Base-by-base conservation (phyloP, 2,888 invertebrate genomes). In the Drosophila tripunctata region DNA sequence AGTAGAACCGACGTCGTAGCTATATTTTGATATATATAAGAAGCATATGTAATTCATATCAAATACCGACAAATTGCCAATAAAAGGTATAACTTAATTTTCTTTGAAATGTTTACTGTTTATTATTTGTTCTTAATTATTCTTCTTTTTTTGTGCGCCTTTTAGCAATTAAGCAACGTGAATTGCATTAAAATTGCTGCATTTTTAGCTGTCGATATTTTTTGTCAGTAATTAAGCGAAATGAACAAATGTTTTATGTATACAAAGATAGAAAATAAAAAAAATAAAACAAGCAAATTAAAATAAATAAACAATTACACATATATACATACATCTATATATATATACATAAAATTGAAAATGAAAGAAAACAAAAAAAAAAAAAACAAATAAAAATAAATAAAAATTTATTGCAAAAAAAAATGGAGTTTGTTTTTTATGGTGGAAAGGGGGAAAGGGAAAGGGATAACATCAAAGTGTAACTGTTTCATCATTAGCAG, bases 151-250 rank as follows among this genome's bases (percentile, higher is more conserved):
- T 55, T 36, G n/a, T 54, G 33, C 52, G 44, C 44, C 41, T 65
- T 41, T 30, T 41, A 62, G 48, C 65, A 41, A 41, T 58, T 65
- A 60, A 58, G 58, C 55, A 33, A 55, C 54, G 50, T 54, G 58
- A 62, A 67, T 64, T 64, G 58, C 68, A 69, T 66, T 55, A 58
- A 51, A 55, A 40, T 55, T 54, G 69, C 41, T 58, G 38, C 38
- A 60, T 61, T 65, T 75, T 70, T 78, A 78, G 84, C 83, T 69
- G 77, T 69, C 73, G 65, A 81, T 68, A 75, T 76, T 78, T 68
- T 63, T 67, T 64, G 50, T 75, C 60, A 55, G 62, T 67, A 81
- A 71, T 84, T 84, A 75, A 78, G 63, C 52, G 51, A 75, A 75
- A 63, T 62, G 54, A 68, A 65, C 64, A 83, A 72, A 79, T 63